Evolutionary conservation across 2,113 vertebrate genomes (phyloP), one percentile per base, ranked within the genome.

Genomic region (Isichthys henryi): DNA sequence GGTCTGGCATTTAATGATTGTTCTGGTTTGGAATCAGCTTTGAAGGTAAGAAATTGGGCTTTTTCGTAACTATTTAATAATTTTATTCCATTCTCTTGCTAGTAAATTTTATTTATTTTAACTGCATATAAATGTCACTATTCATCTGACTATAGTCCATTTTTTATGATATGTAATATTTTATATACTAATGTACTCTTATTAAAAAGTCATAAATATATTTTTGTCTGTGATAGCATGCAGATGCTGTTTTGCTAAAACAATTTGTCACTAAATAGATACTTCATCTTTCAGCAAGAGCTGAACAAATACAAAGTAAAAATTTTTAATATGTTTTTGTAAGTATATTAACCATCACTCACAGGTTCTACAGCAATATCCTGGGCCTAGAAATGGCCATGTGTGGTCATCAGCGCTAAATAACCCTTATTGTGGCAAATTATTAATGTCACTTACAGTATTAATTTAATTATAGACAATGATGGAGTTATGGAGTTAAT

Each of bases 11-110:
- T 97, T 93, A 92, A 93, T 87, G 95, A 96, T 91, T 97, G 94
- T 92, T 95, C 88, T 70, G 96, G 95, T 87, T 94, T 97, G 91
- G 96, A 97, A 93, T 96, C 96, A n/a, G 91, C 94, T 9, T 95
- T 96, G 90, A 97, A 97, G 95, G 96, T 97, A 93, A 93, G 92
- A 45, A 46, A 19, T 27, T 43, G 58, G 58, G 0, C 23, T n/a
- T n/a, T 58, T 35, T 2, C n/a, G 3, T 88, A 39, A 49, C 31
- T 66, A 23, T 74, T 27, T 58, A 58, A 27, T 27, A 2, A 48
- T 43, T 43, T 80, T 43, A 39, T 43, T 80, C 3, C 35, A 43
- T 43, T 80, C 4, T 80, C 74, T 43, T 0, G 0, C 74, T 43
- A 13, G 35, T 39, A 80, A 17, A n/a, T n/a, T n/a, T n/a, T n/a